Percentiles rank a stretch among this genome's conserved stretches.
Evolutionary conservation across 2,888 invertebrate genomes (phyloP).

Genomic region (Mesopsocus fuscifrons): DNA sequence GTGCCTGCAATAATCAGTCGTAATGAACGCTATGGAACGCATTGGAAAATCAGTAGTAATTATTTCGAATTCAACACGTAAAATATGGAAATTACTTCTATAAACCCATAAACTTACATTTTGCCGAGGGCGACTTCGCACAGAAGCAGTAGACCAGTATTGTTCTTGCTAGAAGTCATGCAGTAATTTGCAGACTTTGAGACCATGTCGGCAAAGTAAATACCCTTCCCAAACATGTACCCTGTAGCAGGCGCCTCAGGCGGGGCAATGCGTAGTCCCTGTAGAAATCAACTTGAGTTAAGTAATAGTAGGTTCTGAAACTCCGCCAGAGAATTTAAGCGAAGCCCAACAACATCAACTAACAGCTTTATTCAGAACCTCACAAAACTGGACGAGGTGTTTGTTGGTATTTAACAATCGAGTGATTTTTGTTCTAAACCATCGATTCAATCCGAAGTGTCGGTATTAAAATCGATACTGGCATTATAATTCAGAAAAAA

Average conservation of each 20-base stretch:
- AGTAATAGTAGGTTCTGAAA: too few species aligned
- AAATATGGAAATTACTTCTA: slow-evolving; percentile 11
- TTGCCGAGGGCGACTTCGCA: slow-evolving; percentile 93
- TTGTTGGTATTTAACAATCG: too few species aligned
- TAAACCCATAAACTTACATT: slow-evolving; percentile 39
- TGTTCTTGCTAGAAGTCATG: slow-evolving; percentile 43
- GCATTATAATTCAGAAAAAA: too few species aligned
- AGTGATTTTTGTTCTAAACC: too few species aligned
- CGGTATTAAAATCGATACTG: too few species aligned
- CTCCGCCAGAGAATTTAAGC: too few species aligned
- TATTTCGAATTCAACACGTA: slow-evolving; percentile 1
- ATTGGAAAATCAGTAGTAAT: background rate
- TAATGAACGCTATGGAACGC: background rate
- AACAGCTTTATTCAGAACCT: too few species aligned
- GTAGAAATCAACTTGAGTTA: slow-evolving; percentile 19
- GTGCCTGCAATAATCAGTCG: slow-evolving; percentile 35
- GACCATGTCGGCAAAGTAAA: slow-evolving; percentile 97
- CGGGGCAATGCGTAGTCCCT: slow-evolving; percentile 87
- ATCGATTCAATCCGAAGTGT: too few species aligned
- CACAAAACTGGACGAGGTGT: too few species aligned
- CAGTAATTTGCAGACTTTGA: slow-evolving; percentile 97
- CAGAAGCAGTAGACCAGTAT: slow-evolving; percentile 69
- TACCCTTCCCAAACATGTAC: slow-evolving; percentile 98
- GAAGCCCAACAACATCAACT: too few species aligned
- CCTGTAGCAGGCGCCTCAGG: slow-evolving; percentile 91